Conservation (phyloP, 2,797 vertebrate species). For the Nasua narica region DNA sequence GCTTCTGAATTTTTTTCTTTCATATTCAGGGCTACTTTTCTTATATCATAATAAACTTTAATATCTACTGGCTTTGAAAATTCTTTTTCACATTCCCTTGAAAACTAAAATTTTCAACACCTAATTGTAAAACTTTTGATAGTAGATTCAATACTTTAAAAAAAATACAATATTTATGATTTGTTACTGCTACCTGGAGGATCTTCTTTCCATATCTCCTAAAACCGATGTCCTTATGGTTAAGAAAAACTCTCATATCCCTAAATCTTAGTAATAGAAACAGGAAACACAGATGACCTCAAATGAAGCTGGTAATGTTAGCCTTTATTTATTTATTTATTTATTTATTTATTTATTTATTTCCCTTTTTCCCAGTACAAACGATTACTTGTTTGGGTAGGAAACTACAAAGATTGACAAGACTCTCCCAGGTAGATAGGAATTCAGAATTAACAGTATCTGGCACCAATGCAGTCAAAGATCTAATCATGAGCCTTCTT, state of each 20-base stretch:
- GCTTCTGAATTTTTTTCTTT: background rate
- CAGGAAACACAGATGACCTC: background rate
- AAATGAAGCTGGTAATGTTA: background rate
- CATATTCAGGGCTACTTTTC: background rate
- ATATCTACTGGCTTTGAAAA: background rate
- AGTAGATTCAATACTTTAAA: background rate
- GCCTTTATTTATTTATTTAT: no score
- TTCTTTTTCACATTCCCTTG: background rate
- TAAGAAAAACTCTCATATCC: background rate
- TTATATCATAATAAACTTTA: background rate
- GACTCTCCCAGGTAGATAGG: background rate
- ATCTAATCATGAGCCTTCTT: background rate
- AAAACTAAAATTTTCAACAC: background rate
- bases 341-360: background rate
- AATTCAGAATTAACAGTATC: background rate
- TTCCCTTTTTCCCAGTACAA: background rate
- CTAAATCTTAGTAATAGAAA: background rate
- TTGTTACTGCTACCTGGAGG: background rate
- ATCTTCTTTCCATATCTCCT: background rate
- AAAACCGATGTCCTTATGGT: background rate
- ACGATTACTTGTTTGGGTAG: background rate
- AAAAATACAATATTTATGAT: background rate
- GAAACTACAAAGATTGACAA: background rate
- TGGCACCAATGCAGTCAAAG: background rate
- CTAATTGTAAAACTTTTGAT: background rate